Evolutionary conservation across 2,797 vertebrate genomes (phyloP), one percentile per base, ranked within the genome.

Genomic region (Zalophus californianus): DNA sequence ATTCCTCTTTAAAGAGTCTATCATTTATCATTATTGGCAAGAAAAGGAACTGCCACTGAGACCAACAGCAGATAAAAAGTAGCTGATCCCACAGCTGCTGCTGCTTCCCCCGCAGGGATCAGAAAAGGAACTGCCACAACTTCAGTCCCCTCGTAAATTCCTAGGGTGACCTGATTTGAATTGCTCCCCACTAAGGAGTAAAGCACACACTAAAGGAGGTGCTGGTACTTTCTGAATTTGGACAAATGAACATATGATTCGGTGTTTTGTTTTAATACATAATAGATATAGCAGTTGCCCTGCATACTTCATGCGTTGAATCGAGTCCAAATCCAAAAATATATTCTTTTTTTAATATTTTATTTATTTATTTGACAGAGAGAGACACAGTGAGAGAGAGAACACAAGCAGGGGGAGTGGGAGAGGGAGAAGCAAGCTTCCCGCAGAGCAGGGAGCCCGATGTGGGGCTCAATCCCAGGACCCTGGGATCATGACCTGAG

Each of bases 51-150:
- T 98, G 83, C 91, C 56, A 87, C 97, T 96, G 97, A 96, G 89
- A 91, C 66, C 79, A 80, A 91, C 83, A 96, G 50, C n/a, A 1
- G 95, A 95, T 95, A 32, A 95, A 90, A 91, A 87, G 90, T 68
- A 62, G 52, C 64, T 94, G 94, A 93, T 97, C 88, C 83, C n/a
- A 95, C 75, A 54, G 78, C 90, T 85, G 83, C 97, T 89, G 97
- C 96, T 94, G 96, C 92, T 94, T 94, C 32, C 95, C 86, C 93
- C 64, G 88, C 96, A 90, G 97, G 89, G 92, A 96, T 97, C 97
- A 97, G 75, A 96, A 70, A 79, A 84, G 82, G 44, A 90, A 12
- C 54, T 50, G 79, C 64, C 58, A 25, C 21, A 48, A 72, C 27
- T 58, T 86, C n/a, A 79, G 16, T 44, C 20, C 41, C 68, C 41